Evolutionary conservation across 2,113 vertebrate genomes (phyloP).

Genomic region (Rhinolophus ferrumequinum): DNA sequence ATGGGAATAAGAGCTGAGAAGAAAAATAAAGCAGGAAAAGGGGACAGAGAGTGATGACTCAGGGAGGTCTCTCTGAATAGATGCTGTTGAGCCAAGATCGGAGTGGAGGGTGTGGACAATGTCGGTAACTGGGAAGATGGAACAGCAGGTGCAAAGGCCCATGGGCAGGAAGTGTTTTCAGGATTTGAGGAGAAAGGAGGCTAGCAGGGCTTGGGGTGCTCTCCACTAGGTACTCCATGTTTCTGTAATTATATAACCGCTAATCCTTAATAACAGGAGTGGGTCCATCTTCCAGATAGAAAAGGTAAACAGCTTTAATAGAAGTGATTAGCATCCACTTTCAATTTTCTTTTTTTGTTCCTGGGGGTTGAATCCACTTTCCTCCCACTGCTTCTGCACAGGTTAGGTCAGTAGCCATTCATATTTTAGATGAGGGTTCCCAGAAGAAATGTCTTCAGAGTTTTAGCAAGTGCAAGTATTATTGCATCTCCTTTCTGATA

Average conservation of each 20-base stretch:
- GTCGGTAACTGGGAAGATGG: neutral
- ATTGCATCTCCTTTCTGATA: neutral
- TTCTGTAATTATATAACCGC: neutral
- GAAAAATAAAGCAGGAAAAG: neutral
- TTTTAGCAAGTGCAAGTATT: neutral
- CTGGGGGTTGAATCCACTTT: neutral
- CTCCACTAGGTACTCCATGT: neutral
- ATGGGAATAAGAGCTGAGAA: neutral
- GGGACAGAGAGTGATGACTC: neutral
- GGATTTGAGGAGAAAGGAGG: neutral
- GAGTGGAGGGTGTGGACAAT: neutral
- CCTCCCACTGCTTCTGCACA: neutral
- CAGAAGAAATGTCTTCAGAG: neutral
- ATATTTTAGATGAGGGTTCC: neutral
- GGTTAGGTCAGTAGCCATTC: neutral
- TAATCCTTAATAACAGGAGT: neutral
- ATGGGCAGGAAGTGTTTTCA: neutral
- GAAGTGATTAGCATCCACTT: neutral
- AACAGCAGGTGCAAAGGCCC: neutral
- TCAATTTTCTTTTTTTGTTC: neutral
- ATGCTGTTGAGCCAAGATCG: neutral
- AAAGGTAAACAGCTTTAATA: neutral
- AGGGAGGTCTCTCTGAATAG: neutral
- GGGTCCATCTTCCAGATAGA: neutral
- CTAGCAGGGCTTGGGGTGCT: no score